Evolutionary conservation across 2,888 invertebrate species (phyloP).

Genomic region (Fabriciana adippe): DNA sequence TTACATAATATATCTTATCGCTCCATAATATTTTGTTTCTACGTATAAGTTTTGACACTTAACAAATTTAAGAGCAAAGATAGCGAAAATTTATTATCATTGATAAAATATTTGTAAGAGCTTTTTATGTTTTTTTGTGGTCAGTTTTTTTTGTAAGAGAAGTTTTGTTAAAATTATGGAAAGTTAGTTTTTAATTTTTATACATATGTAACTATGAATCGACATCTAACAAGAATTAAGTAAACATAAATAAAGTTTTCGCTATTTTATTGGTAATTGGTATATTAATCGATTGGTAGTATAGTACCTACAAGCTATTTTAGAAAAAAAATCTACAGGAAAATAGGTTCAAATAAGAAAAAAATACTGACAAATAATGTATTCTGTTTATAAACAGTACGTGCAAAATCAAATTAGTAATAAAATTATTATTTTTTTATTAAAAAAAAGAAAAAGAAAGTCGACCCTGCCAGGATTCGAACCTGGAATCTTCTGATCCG

Average conservation of each 20-base stretch:
- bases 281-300: too few species aligned
- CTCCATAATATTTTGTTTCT: constrained; percentile 20
- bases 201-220: too few species aligned
- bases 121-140: constrained; percentile 10
- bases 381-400: too few species aligned
- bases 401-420: constrained; percentile 42
- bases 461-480: constrained; percentile 85
- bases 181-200: too few species aligned
- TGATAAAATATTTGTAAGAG: constrained; percentile 27
- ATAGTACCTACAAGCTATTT: too few species aligned
- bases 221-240: too few species aligned
- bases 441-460: constrained; percentile 25
- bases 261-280: too few species aligned
- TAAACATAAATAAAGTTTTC: too few species aligned
- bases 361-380: too few species aligned
- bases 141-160: constrained; percentile 26
- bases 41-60: constrained; percentile 57
- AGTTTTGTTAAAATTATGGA: too few species aligned
- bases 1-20: constrained; percentile 12
- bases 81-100: constrained; percentile 49
- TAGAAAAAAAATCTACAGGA: too few species aligned
- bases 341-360: too few species aligned
- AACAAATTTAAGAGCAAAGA: constrained; percentile 55
- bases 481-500: constrained; percentile 87
- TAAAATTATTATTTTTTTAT: neutral